phyloP scores from a whole-genome alignment of 2,113 vertebrate species.

The Nansenia antarctica region DNA sequence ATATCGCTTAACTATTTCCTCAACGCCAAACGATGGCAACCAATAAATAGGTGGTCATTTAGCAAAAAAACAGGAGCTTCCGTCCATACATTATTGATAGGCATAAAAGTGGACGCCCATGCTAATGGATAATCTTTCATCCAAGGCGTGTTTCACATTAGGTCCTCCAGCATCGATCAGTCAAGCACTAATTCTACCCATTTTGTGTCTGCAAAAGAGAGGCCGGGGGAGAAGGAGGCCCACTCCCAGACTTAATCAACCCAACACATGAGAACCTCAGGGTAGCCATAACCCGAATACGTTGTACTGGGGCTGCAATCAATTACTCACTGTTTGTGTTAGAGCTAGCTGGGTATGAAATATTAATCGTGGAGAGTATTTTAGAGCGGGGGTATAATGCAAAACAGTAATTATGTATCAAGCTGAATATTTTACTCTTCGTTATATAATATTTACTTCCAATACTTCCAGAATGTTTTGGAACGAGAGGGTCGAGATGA shows the following conservation, averaged over 20 bases:
- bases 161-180: background rate
- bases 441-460: background rate
- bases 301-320: background rate
- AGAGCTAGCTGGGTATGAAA: background rate
- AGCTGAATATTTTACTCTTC: slow-evolving; percentile 12
- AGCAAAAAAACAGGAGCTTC: slow-evolving; percentile 9
- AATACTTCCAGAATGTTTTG: background rate
- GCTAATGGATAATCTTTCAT: slow-evolving; percentile 38
- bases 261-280: background rate
- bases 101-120: background rate
- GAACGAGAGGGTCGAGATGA: too few species aligned
- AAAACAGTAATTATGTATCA: background rate
- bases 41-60: slow-evolving; percentile 1
- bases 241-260: background rate
- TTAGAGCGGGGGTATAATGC: background rate
- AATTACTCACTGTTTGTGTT: background rate
- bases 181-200: background rate
- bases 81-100: slow-evolving; percentile 51
- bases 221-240: background rate
- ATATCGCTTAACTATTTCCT: background rate
- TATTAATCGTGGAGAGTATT: background rate
- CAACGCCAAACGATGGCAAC: background rate
- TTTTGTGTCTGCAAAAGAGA: background rate
- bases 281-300: background rate
- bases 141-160: background rate